phyloP scores from a whole-genome alignment of 2,888 invertebrate genomes.

The Troides helena region DNA sequence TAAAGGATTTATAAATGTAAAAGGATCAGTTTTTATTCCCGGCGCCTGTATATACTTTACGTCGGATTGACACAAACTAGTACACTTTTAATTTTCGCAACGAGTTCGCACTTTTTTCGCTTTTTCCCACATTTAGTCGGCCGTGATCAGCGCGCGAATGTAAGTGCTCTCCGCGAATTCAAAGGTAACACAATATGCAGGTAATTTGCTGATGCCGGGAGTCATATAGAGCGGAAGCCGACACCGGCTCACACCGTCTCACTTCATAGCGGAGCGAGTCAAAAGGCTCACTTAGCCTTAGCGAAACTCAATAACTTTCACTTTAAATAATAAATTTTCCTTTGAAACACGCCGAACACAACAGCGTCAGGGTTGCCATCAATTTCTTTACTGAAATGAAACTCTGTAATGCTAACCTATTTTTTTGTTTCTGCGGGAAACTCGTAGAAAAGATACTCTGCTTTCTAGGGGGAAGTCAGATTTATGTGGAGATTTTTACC shows the following conservation, averaged over 20 bases:
- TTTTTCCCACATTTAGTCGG: constrained; percentile 16
- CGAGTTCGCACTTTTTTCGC: constrained; percentile 6
- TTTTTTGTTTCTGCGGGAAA: no score
- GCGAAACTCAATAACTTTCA: constrained; percentile 77
- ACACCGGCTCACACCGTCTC: constrained; percentile 55
- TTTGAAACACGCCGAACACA: constrained; percentile 66
- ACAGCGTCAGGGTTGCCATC: constrained; percentile 60
- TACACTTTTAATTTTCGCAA: constrained; percentile 6
- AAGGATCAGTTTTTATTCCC: not conserved
- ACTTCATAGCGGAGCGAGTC: constrained; percentile 55
- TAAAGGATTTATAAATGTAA: not conserved
- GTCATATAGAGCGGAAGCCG: constrained; percentile 53
- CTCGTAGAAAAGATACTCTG: no score
- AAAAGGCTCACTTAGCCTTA: constrained; percentile 77
- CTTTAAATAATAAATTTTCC: constrained; percentile 76
- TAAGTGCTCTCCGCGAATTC: constrained; percentile 33
- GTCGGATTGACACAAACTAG: not conserved
- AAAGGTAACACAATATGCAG: constrained; percentile 42
- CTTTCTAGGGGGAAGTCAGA: no score
- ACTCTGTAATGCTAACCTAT: no score
- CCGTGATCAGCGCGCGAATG: constrained; percentile 24
- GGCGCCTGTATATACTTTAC: not conserved
- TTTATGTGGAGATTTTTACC: no score
- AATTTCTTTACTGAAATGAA: not conserved
- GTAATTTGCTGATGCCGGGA: constrained; percentile 49